These are phyloP conservation scores for Cheirogaleus medius DNA, from an alignment of 2,113 vertebrate genomes.

Conservation along the genomic window DNA sequence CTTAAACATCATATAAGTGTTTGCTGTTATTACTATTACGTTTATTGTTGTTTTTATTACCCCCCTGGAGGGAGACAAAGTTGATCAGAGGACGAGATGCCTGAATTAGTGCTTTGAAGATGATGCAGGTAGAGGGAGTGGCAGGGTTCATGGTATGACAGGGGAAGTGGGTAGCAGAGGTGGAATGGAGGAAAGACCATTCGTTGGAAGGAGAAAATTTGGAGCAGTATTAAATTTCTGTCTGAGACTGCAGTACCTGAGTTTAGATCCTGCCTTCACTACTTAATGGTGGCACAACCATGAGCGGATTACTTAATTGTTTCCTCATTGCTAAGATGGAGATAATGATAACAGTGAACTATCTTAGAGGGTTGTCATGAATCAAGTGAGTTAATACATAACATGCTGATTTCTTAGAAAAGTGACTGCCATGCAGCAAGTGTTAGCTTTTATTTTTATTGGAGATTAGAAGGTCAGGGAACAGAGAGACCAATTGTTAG, in stretches of 20 bases:
- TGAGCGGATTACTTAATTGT: not conserved
- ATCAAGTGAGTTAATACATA: conserved; percentile 3
- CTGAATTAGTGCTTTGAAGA: not conserved
- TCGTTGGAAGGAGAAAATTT: not conserved
- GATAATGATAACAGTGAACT: not conserved
- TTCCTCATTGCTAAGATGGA: not conserved
- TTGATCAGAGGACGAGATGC: not conserved
- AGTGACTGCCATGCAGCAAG: not conserved
- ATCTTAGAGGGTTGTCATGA: not conserved
- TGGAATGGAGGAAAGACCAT: not conserved
- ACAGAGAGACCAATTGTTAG: conserved; percentile 9
- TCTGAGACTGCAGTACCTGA: not conserved
- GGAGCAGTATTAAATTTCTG: not conserved
- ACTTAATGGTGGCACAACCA: not conserved
- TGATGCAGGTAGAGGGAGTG: not conserved
- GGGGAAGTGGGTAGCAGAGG: not conserved
- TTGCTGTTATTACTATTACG: not conserved
- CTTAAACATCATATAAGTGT: not conserved
- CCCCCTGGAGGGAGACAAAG: not conserved
- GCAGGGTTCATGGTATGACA: not conserved
- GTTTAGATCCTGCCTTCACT: not conserved
- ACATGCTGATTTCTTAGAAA: not conserved
- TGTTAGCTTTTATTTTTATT: conserved; percentile 47
- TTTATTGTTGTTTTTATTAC: not conserved
- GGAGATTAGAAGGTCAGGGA: conserved; percentile 54